A percentile compares a stretch with the other conserved stretches of the same genome.
Evolutionary conservation across 2,113 vertebrate genomes (phyloP).

Genomic region (Herpailurus yagouaroundi): DNA sequence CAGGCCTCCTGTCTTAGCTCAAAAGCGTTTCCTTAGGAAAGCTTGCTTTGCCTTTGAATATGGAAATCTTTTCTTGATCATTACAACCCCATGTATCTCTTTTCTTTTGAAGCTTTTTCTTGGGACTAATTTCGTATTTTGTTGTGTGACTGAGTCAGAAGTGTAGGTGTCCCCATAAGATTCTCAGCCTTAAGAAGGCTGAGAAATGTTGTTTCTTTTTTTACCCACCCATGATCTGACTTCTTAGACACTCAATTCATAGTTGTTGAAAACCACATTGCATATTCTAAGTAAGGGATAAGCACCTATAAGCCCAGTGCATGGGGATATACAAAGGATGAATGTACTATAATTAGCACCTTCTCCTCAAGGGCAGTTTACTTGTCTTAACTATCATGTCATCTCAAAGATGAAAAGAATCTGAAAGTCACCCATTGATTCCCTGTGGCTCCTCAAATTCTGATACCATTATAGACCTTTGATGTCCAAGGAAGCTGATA

Average conservation of each 20-base stretch:
- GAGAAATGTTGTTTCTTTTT: background rate
- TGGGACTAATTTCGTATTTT: background rate
- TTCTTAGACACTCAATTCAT: background rate
- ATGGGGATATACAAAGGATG: background rate
- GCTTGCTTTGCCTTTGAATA: background rate
- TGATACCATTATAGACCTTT: background rate
- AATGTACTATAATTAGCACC: background rate
- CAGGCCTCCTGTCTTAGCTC: background rate
- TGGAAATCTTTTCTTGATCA: background rate
- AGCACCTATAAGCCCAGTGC: background rate
- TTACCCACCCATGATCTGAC: background rate
- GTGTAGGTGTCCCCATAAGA: background rate
- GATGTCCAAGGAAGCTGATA: background rate
- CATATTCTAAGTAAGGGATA: background rate
- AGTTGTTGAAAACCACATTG: background rate
- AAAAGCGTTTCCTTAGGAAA: background rate
- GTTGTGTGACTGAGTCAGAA: background rate
- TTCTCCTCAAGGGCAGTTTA: background rate
- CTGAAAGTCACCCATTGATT: background rate
- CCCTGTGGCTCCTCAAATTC: background rate
- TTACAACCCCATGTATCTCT: background rate
- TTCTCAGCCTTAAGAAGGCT: background rate
- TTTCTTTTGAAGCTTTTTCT: background rate
- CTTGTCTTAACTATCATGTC: background rate
- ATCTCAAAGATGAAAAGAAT: slow-evolving; percentile 11